Base-by-base conservation (phyloP, 2,797 vertebrate genomes). In the Pristis pectinata region DNA sequence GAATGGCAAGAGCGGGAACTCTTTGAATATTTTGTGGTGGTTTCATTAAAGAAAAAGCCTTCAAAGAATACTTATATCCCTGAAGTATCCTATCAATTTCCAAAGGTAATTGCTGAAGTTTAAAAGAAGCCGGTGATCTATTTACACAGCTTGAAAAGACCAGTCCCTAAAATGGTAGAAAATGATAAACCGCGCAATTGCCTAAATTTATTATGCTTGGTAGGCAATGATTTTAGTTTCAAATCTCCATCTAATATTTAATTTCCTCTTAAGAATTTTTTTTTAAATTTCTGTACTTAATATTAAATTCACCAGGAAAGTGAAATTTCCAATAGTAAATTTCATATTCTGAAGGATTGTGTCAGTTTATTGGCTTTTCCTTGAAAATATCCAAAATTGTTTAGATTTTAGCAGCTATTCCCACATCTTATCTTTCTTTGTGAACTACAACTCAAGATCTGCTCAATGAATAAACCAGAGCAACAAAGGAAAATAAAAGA, bases 1-100 rank as follows among this genome's bases (percentile, higher is more conserved):
- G 98, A 99, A 96, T 99, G 99, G 99, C 99, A 99, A 96, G 99
- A 99, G 96, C 97, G 99, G 95, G 99, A 99, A 95, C 97, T 99
- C 64, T 99, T 99, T 95, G 99, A 99, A 96, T 99, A 99, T 96
- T 99, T 99, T 96, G 99, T 99, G 95, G 99, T 99, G 91, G 98
- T 99, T 95, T 99, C 99, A n/a, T 97, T 99, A 95, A 99, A 98
- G 97, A 99, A 99, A 97, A 99, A 99, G 96, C 98, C 98, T 19
- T 98, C 97, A 96, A 99, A 99, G 96, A 99, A 98, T 96, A 98
- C 98, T 61, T 99, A 98, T 96, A 97, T 98, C 93, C 98, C 99
- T 0, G 99, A 99, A 96, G 99, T 99, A 96, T 98, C 99, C 24
- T 99, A 99, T 96, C 99, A 99, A 96, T 99, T 99, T 96, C 99